Conservation (phyloP, 2,113 vertebrate genomes). For the Crotalus viridis region DNA sequence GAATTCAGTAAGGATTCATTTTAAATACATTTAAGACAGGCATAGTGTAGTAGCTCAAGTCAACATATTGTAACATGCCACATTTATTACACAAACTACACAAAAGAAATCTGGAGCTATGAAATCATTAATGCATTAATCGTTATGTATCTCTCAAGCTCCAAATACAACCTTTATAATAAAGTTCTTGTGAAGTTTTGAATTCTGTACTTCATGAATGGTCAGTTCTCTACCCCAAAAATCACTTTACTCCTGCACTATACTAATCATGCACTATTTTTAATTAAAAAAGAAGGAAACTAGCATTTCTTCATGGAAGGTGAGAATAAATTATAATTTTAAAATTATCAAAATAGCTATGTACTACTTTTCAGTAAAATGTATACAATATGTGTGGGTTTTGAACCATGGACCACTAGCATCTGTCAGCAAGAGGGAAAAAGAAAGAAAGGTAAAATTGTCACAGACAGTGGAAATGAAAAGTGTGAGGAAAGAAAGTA, state of each 20-base stretch:
- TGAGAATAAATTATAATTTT: not conserved
- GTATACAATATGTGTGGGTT: not conserved
- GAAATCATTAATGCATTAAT: not conserved
- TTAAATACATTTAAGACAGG: not conserved
- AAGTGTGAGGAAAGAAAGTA: slow-evolving; percentile 5
- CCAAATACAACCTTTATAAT: not conserved
- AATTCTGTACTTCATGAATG: not conserved
- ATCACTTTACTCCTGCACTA: not conserved
- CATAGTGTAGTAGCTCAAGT: not conserved
- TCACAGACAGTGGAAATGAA: not conserved
- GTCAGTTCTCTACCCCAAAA: not conserved
- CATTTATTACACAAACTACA: not conserved
- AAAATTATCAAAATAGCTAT: not conserved
- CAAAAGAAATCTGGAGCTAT: not conserved
- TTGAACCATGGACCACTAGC: not conserved
- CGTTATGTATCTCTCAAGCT: not conserved
- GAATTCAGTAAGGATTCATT: not conserved
- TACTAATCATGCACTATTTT: not conserved
- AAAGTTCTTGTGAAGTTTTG: not conserved
- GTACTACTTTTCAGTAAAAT: not conserved
- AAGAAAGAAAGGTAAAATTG: not conserved
- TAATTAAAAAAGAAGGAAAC: not conserved
- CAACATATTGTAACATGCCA: not conserved
- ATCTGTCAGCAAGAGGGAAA: not conserved
- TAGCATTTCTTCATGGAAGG: not conserved